A percentile compares a stretch with the other conserved stretches of the same genome.
Evolutionary conservation across 2,888 invertebrate species (phyloP).

Genomic region (Gisinianus flammeolus): DNA sequence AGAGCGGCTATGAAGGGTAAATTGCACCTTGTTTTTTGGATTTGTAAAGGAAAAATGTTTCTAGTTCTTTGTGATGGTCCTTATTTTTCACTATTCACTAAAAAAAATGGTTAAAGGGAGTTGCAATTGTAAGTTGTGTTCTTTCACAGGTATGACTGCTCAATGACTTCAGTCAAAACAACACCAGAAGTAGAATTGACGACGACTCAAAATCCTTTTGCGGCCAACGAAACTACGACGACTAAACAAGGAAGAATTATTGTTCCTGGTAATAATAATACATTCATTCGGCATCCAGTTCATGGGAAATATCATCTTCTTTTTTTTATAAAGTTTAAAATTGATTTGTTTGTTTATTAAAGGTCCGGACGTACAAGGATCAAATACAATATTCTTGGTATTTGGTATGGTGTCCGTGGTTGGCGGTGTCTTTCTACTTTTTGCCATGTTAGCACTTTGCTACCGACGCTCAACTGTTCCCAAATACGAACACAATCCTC

Average conservation of each 20-base stretch:
- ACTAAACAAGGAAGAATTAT: constrained; percentile 23
- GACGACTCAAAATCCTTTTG: constrained; percentile 58
- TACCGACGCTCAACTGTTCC: constrained; percentile 68
- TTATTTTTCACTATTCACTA: too few relatives aligned
- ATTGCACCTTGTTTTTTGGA: constrained; percentile 61
- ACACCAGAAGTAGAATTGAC: constrained; percentile 39
- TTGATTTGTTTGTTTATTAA: not conserved
- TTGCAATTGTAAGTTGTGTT: too few relatives aligned
- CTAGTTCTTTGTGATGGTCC: too few relatives aligned
- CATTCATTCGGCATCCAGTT: not conserved
- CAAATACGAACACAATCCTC: constrained; percentile 54
- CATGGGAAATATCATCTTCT: not conserved
- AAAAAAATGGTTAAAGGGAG: too few relatives aligned
- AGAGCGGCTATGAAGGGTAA: constrained; percentile 82
- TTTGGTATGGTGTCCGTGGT: constrained; percentile 98
- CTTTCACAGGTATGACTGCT: constrained; percentile 13
- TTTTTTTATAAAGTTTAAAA: not conserved
- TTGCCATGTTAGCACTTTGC: constrained; percentile 98
- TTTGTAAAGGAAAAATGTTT: not conserved
- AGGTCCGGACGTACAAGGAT: constrained; percentile 66
- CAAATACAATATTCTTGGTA: constrained; percentile 96
- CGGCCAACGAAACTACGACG: constrained; percentile 27
- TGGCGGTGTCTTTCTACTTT: constrained; percentile 98
- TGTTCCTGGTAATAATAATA: not conserved
- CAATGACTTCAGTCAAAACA: not conserved